Evolutionary conservation across 2,888 invertebrate genomes (phyloP), one percentile per base, ranked within the genome.

Genomic region (Amphipyra berbera): DNA sequence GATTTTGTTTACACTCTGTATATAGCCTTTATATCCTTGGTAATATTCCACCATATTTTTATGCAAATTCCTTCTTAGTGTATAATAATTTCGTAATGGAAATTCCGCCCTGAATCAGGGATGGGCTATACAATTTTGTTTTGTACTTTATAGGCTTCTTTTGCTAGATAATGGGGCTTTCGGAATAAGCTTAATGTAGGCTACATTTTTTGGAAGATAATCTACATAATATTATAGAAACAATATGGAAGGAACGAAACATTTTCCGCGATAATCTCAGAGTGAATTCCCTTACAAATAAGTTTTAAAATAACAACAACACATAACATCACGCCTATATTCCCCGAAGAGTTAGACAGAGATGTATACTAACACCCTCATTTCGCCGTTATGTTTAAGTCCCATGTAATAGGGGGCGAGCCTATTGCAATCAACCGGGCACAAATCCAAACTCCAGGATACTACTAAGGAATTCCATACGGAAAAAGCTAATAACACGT

Each of bases 61-160:
- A 73, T 73, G 80, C 63, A 77, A 73, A 79, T 79, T 73, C 21
- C n/a, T 21, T 21, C 75, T 50, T 61, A 53, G 54, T 56, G 66
- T 35, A 69, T 66, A 70, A 77, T 64, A 68, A 69, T 54, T 71
- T 53, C 60, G 50, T 73, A 73, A 71, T 68, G 68, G 78, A 42
- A 68, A 73, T 73, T 65, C 66, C 62, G 35, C 37, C 27, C 37
- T 12, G 27, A 48, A 62, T 61, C 58, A 47, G 21, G 38, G 49
- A n/a, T 55, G 42, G 59, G 45, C 53, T 47, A 46, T 56, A 68
- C 45, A 64, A 68, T 67, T 64, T 68, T 66, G 33, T 52, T 46
- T 59, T 52, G 13, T 59, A 46, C 42, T 59, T 41, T 52, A 65
- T 65, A 48, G 50, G 42, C 60, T 50, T 53, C 54, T 15, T 68